Evolutionary conservation across 1,140 invertebrate genomes (phyloP).

Genomic region (Brachionus asplanchnoidis): DNA sequence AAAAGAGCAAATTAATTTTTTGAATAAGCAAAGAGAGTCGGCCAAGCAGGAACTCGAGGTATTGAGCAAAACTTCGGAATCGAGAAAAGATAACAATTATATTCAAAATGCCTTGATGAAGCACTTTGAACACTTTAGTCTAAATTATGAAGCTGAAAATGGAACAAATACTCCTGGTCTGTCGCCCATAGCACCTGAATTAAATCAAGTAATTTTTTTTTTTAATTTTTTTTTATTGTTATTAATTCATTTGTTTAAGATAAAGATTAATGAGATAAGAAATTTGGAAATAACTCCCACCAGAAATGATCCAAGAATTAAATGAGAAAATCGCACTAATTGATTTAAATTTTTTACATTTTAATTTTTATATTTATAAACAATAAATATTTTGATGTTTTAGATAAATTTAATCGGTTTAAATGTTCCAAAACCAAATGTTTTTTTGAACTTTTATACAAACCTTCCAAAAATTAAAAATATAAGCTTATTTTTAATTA

Average conservation of each 20-base stretch:
- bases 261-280: background rate
- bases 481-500: too few relatives aligned
- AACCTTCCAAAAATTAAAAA: too few relatives aligned
- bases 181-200: background rate
- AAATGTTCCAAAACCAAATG: too few relatives aligned
- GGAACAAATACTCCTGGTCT: background rate
- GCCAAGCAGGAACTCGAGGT: constrained; percentile 27
- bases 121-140: background rate
- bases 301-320: constrained; percentile 3
- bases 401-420: background rate
- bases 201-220: background rate
- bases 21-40: constrained; percentile 28
- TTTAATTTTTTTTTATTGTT: background rate
- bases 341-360: background rate
- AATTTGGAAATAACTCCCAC: background rate
- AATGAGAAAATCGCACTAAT: background rate
- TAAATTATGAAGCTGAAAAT: background rate
- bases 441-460: too few relatives aligned
- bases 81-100: constrained; percentile 29
- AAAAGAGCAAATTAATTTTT: constrained; percentile 25
- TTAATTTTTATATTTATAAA: background rate
- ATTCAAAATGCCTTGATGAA: constrained; percentile 24
- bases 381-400: background rate
- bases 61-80: background rate
- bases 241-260: background rate